These are phyloP conservation scores for Cremastinae sp. DNA, from an alignment of 2,888 invertebrate genomes.

Conservation along the genomic window DNA sequence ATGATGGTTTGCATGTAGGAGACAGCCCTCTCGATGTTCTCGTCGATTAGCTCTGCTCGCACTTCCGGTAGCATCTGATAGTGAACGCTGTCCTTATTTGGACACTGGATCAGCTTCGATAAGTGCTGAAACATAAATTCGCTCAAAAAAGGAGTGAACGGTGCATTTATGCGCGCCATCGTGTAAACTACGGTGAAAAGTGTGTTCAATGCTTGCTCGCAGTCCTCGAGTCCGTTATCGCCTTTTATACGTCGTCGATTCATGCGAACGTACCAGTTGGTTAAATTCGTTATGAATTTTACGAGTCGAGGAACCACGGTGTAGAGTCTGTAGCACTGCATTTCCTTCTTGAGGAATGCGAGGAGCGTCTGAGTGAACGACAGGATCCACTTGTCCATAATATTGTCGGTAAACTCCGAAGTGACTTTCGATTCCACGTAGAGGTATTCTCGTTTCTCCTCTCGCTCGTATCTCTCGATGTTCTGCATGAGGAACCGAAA, in stretches of 20 bases:
- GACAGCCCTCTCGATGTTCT: conserved; percentile 93
- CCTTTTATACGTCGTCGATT: conserved; percentile 97
- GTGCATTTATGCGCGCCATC: conserved; percentile 96
- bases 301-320: conserved; percentile 96
- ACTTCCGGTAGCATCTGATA: conserved; percentile 93
- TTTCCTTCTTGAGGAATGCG: conserved; percentile 93
- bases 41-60: conserved; percentile 87
- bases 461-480: conserved; percentile 89
- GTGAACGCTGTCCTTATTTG: conserved; percentile 90
- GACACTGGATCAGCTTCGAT: conserved; percentile 84
- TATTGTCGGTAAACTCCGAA: conserved; percentile 81
- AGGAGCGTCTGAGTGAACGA: conserved; percentile 97
- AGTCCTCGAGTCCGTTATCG: conserved; percentile 90
- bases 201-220: conserved; percentile 91
- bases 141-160: conserved; percentile 97
- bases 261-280: conserved; percentile 99
- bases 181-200: conserved; percentile 93
- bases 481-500: conserved; percentile 97
- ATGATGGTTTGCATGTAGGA: conserved; percentile 96
- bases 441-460: conserved; percentile 81
- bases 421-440: conserved; percentile 75
- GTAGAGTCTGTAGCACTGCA: conserved; percentile 96
- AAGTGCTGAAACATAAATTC: conserved; percentile 97
- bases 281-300: conserved; percentile 97
- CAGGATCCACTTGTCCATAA: conserved; percentile 98